phyloP scores from a whole-genome alignment of 2,113 vertebrate species.

The Cariama cristata region DNA sequence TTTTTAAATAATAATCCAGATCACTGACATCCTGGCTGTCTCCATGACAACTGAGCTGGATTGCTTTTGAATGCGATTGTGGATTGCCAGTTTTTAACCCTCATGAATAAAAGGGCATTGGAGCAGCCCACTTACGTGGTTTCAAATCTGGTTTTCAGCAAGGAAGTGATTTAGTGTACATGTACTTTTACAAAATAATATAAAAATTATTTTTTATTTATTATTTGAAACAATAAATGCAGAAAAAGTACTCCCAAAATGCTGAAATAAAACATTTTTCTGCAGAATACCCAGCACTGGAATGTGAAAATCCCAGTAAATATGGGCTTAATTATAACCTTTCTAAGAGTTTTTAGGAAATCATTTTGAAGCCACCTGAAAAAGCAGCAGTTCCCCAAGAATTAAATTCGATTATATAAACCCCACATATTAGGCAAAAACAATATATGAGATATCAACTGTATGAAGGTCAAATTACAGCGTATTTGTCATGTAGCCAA shows the following conservation, averaged over 20 bases:
- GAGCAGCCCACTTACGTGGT: not conserved
- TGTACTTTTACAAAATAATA: not conserved
- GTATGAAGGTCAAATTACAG: not conserved
- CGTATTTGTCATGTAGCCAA: not conserved
- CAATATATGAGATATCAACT: not conserved
- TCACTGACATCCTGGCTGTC: not conserved
- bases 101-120: not conserved
- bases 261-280: not conserved
- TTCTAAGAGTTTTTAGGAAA: not conserved
- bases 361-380: not conserved
- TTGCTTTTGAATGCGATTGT: not conserved
- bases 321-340: not conserved
- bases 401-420: not conserved
- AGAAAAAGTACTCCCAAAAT: not conserved
- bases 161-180: not conserved
- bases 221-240: not conserved
- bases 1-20: constrained; percentile 34
- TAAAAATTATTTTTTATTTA: not conserved
- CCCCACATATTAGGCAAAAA: not conserved
- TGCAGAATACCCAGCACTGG: not conserved
- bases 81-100: constrained; percentile 14
- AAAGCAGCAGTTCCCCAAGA: not conserved
- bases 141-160: not conserved
- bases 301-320: not conserved
- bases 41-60: constrained; percentile 49